Conservation (phyloP, 2,113 vertebrate species). For the Pelobates fuscus region DNA sequence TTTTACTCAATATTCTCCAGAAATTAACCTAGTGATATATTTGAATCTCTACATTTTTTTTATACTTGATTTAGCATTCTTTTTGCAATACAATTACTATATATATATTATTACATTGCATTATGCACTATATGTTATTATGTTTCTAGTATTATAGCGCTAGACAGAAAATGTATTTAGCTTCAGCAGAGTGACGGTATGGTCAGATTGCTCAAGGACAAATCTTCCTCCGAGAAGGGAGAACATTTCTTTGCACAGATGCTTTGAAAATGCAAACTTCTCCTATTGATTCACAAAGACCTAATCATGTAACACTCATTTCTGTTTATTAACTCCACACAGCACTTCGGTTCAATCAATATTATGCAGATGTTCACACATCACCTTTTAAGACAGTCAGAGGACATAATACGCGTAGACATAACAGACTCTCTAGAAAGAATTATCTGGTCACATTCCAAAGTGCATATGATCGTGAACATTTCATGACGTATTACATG, state of each 20-base stretch:
- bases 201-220: constrained; percentile 33
- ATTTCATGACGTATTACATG: background rate
- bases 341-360: constrained; percentile 26
- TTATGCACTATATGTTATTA: too few relatives aligned
- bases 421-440: background rate
- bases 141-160: too few relatives aligned
- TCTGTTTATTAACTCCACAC: constrained; percentile 45
- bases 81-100: too few relatives aligned
- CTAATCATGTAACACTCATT: constrained; percentile 46
- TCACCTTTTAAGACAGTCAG: constrained; percentile 21
- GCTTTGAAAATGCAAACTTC: constrained; percentile 44
- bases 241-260: constrained; percentile 42
- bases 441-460: constrained; percentile 8
- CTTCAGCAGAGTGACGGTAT: constrained; percentile 17
- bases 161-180: too few relatives aligned
- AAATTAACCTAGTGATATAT: too few relatives aligned
- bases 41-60: too few relatives aligned
- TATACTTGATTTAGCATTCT: too few relatives aligned
- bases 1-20: too few relatives aligned
- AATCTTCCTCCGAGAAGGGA: constrained; percentile 38
- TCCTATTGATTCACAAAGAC: constrained; percentile 43
- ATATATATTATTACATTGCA: too few relatives aligned
- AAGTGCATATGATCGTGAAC: background rate
- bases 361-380: constrained; percentile 46
- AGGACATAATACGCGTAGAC: constrained; percentile 19